These are phyloP conservation scores for Platysteira castanea DNA, from an alignment of 2,113 vertebrate genomes.

Conservation along the genomic window DNA sequence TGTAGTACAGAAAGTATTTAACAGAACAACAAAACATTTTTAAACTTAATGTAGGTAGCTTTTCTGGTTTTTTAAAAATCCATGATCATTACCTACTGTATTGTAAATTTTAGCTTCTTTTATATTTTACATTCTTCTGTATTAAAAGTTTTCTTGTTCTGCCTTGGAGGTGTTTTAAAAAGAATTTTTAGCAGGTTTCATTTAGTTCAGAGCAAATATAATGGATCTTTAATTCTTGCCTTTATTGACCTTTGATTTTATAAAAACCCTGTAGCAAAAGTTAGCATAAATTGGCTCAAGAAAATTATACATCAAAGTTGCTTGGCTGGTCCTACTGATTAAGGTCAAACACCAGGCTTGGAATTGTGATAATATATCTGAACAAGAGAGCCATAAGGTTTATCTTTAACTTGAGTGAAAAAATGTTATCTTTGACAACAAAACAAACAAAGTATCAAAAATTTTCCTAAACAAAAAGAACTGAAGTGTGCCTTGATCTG, in stretches of 20 bases:
- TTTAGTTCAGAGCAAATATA: neutral
- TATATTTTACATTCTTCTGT: neutral
- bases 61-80: neutral
- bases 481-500: neutral
- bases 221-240: neutral
- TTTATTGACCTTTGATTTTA: neutral
- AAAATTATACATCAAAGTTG: neutral
- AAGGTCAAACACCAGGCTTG: neutral
- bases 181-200: neutral
- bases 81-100: neutral
- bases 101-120: neutral
- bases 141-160: neutral
- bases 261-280: neutral
- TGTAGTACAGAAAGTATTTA: neutral
- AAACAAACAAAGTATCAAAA: neutral
- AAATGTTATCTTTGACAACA: slow-evolving; percentile 14
- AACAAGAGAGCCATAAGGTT: neutral
- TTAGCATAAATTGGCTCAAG: neutral
- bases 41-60: neutral
- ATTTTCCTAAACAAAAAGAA: neutral
- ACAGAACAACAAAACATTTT: neutral
- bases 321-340: neutral
- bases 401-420: slow-evolving; percentile 6
- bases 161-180: neutral
- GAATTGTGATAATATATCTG: neutral